These are phyloP conservation scores for Calliopum simillimum DNA, from an alignment of 2,888 invertebrate species.

Conservation along the genomic window DNA sequence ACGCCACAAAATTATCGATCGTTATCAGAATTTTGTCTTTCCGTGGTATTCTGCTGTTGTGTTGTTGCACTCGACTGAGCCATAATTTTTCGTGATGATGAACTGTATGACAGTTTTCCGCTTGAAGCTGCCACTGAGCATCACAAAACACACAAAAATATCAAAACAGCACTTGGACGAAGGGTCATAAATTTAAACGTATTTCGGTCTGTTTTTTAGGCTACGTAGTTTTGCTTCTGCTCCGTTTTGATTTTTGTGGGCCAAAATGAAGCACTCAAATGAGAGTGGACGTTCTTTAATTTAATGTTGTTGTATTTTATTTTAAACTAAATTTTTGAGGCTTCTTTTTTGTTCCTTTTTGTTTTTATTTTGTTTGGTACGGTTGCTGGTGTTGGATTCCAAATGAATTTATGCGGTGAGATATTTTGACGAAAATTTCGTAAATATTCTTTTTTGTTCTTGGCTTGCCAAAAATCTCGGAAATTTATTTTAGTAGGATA, in stretches of 20 bases:
- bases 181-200: constrained; percentile 19
- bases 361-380: neutral
- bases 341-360: neutral
- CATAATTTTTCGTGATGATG: constrained; percentile 50
- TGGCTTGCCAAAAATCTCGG: too few relatives aligned
- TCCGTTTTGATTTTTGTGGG: neutral
- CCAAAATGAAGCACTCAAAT: neutral
- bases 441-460: too few relatives aligned
- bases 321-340: neutral
- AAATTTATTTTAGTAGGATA: too few relatives aligned
- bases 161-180: constrained; percentile 18
- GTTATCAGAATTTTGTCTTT: constrained; percentile 34
- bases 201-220: constrained; percentile 10
- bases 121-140: constrained; percentile 36
- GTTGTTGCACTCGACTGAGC: constrained; percentile 9
- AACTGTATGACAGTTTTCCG: constrained; percentile 52
- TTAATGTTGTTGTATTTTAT: constrained; percentile 1
- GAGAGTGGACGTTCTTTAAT: neutral
- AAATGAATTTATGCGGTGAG: too few relatives aligned
- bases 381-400: neutral
- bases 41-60: neutral
- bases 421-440: too few relatives aligned
- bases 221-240: constrained; percentile 4
- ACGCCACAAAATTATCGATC: constrained; percentile 34
- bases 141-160: constrained; percentile 16